These are phyloP conservation scores for Oenanthe oenanthe DNA, from an alignment of 2,113 vertebrate genomes.

Conservation along the genomic window DNA sequence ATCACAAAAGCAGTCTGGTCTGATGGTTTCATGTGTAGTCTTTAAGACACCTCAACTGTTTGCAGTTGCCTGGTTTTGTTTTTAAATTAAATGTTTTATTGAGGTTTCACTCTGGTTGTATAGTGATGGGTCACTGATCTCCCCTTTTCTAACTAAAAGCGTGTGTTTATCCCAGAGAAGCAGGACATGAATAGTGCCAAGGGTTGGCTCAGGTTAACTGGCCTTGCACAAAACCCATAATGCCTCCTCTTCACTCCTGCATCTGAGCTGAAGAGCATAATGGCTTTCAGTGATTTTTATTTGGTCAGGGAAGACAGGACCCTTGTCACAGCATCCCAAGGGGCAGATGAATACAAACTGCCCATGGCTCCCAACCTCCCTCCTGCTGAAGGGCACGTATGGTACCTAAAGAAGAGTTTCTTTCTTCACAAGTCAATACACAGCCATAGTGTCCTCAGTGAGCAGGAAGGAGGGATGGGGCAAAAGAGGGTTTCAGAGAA, in stretches of 20 bases:
- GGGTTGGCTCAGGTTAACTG: neutral
- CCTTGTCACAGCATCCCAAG: conserved; percentile 14
- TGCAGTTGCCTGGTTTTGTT: neutral
- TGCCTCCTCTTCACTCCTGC: neutral
- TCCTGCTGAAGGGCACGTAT: neutral
- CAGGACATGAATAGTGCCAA: neutral
- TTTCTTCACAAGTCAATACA: conserved; percentile 47
- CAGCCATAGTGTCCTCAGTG: conserved; percentile 45
- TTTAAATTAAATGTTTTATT: neutral
- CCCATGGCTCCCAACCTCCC: neutral
- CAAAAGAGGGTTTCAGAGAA: conserved; percentile 43
- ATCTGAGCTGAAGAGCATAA: neutral
- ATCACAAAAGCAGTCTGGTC: neutral
- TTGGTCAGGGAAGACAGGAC: conserved; percentile 15
- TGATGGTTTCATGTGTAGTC: neutral
- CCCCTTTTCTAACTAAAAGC: neutral
- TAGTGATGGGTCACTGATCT: neutral
- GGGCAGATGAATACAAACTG: neutral
- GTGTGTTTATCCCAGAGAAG: neutral
- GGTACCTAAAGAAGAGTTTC: conserved; percentile 35
- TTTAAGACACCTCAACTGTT: neutral
- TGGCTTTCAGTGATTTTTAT: conserved; percentile 19
- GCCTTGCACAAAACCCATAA: neutral
- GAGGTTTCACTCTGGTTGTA: neutral
- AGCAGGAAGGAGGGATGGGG: conserved; percentile 46